A percentile compares a stretch with the other conserved stretches of the same genome.
phyloP scores from a whole-genome alignment of 2,113 vertebrate species.

The Anarrhichthys ocellatus region DNA sequence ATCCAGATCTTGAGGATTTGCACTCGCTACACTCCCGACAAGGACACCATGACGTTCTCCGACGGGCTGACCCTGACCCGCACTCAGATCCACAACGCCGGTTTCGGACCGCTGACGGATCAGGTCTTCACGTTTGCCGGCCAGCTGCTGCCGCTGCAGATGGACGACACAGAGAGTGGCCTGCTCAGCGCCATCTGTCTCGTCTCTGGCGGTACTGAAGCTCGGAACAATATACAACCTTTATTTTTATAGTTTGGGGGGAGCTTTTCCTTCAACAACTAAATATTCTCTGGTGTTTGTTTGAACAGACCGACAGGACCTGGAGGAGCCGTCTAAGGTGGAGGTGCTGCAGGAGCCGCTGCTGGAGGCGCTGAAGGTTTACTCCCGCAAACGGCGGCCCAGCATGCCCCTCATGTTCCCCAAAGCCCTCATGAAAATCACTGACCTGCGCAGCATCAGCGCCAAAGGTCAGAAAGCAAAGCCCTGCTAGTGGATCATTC shows the following conservation, averaged over 20 bases:
- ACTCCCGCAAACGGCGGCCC: slow-evolving; percentile 92
- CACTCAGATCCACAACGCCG: slow-evolving; percentile 97
- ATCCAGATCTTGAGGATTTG: slow-evolving; percentile 94
- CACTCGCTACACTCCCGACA: slow-evolving; percentile 94
- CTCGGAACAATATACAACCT: background rate
- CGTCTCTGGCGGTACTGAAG: slow-evolving; percentile 91
- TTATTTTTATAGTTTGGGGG: no score
- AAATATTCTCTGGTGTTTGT: background rate
- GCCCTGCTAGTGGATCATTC: background rate
- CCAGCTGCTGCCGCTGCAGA: slow-evolving; percentile 95
- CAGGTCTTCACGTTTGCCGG: slow-evolving; percentile 96
- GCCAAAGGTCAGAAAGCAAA: slow-evolving; percentile 87
- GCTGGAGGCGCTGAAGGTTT: slow-evolving; percentile 96
- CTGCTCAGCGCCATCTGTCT: slow-evolving; percentile 98
- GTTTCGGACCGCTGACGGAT: slow-evolving; percentile 94
- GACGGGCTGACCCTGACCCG: slow-evolving; percentile 95
- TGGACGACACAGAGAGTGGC: slow-evolving; percentile 96
- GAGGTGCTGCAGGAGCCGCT: slow-evolving; percentile 95
- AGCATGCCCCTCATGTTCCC: slow-evolving; percentile 97
- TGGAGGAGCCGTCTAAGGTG: slow-evolving; percentile 95
- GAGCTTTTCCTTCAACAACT: background rate
- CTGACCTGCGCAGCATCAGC: slow-evolving; percentile 96
- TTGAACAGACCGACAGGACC: slow-evolving; percentile 92
- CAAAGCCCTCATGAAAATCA: slow-evolving; percentile 98
- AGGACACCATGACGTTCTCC: slow-evolving; percentile 98